A percentile compares a stretch with the other conserved stretches of the same genome.
phyloP scores from a whole-genome alignment of 2,888 invertebrate genomes.

The Orgyia antiqua region DNA sequence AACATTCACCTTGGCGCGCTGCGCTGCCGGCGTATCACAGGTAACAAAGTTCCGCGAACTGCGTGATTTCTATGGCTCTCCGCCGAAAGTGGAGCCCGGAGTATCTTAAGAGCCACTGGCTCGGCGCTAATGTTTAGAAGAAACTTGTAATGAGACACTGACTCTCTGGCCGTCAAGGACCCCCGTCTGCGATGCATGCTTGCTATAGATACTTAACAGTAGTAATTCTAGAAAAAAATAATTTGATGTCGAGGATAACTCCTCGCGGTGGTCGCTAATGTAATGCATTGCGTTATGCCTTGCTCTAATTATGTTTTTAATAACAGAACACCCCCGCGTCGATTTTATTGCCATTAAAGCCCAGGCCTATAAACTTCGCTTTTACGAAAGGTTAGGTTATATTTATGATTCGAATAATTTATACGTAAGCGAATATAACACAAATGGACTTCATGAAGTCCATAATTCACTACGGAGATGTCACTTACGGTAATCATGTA shows the following conservation, averaged over 20 bases:
- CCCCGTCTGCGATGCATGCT: slow-evolving; percentile 30
- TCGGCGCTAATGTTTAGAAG: slow-evolving; percentile 55
- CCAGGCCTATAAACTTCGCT: slow-evolving; percentile 25
- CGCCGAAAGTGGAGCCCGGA: slow-evolving; percentile 66
- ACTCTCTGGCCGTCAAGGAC: slow-evolving; percentile 27
- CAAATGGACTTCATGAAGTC: too few species aligned
- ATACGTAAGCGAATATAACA: slow-evolving; percentile 13
- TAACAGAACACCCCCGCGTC: slow-evolving; percentile 42
- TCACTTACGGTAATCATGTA: too few species aligned
- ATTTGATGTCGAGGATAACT: slow-evolving; percentile 25
- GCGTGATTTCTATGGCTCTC: slow-evolving; percentile 74
- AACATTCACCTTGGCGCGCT: slow-evolving; percentile 76
- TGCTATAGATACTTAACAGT: slow-evolving; percentile 11
- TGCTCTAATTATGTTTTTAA: slow-evolving; percentile 43
- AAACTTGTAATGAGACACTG: slow-evolving; percentile 61
- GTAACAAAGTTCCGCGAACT: slow-evolving; percentile 78
- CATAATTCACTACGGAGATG: too few species aligned
- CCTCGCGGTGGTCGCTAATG: slow-evolving; percentile 57
- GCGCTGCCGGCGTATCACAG: slow-evolving; percentile 69
- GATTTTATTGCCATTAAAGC: slow-evolving; percentile 42
- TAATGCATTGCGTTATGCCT: slow-evolving; percentile 18
- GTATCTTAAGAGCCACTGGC: slow-evolving; percentile 45
- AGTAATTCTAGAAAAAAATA: slow-evolving; percentile 41
- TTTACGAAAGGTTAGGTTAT: too few species aligned
- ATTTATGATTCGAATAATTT: slow-evolving; percentile 14